Base-by-base conservation (phyloP, 2,113 vertebrate genomes). In the Dascyllus trimaculatus region DNA sequence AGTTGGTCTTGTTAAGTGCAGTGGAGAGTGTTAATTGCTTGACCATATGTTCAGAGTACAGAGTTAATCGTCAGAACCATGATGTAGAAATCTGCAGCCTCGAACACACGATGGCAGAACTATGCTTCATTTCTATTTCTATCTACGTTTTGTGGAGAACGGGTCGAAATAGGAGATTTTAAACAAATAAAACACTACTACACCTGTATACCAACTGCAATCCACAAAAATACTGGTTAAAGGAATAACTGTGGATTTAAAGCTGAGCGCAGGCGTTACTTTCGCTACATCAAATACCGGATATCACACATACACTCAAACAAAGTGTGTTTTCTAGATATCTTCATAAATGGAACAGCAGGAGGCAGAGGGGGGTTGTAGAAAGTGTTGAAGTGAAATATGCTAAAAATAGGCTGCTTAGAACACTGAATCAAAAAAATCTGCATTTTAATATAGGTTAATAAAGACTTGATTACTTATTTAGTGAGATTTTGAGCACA, bases 11-110 rank as follows among this genome's bases (percentile, higher is more conserved):
- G 78, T 82, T 86, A 90, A 80, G 83, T 71, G 71, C 66, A 51
- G 71, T 40, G 66, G 82, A 66, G 69, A 76, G 80, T 64, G 83
- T 65, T 86, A 86, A 88, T 72, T 85, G 82, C 66, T 63, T 62
- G 77, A 69, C 80, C 90, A 84, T 87, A 88, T 92, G 90, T 84
- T 80, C 69, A 63, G 78, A 77, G 38, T 54, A 59, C 45, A 71
- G 56, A 75, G 74, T 77, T 83, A 57, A 81, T 59, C 51, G 56
- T 71, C 63, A 66, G 38, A 71, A 17, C 11, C 17, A 11, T 24
- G 29, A 81, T 56, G 48, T 21, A 18, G 53, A 51, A 49, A 46
- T 58, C 10, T 24, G 25, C 11, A 38, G 49, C 21, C 57, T 71
- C 25, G 19, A 54, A 57, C 9, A 43, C 17, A 25, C 32, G 18